Evolutionary conservation across 2,797 vertebrate genomes (phyloP), one percentile per base, ranked within the genome.

Genomic region (Gadopsis bispinosus): DNA sequence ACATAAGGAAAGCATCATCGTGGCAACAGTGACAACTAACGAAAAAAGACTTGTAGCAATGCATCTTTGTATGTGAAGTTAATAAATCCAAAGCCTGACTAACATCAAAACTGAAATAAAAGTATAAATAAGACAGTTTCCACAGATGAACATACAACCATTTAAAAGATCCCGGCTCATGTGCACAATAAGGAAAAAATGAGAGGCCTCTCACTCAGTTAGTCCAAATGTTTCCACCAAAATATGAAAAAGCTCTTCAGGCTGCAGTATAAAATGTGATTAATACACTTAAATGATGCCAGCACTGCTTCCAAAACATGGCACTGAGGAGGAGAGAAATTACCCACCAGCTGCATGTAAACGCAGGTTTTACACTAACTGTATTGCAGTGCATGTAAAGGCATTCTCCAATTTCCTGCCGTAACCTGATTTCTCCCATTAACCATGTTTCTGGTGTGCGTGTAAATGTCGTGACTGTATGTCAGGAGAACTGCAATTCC

Each of bases 401-500:
- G 29, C 68, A 63, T 58, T 79, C 51, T 77, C 60, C 6, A 3
- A 62, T 81, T 86, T 85, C 65, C 71, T 62, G 54, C 39, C 7
- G 45, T 81, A 86, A 87, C 63, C 73, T 64, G 55, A 85, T 86
- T 91, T 78, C 54, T 74, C 67, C 62, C 45, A 76, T 85, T 75
- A 80, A 77, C 77, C 5, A 5, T 35, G 47, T 75, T 80, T 84
- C 51, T 67, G 41, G 58, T 53, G 71, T 75, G 75, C 53, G 73
- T 80, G 66, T 75, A 77, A 80, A 82, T 73, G 79, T 51, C 77
- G 59, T 71, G 73, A 83, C 69, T 77, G 66, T 77, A 61, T 80
- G 68, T 90, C 60, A 67, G 77, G 77, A 83, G 58, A 75, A 80
- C 79, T 79, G 72, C 65, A 86, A 87, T 92, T 93, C 90, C 88